Evolutionary conservation across 2,888 invertebrate genomes (phyloP).

Genomic region (Dastarcus helophoroides): DNA sequence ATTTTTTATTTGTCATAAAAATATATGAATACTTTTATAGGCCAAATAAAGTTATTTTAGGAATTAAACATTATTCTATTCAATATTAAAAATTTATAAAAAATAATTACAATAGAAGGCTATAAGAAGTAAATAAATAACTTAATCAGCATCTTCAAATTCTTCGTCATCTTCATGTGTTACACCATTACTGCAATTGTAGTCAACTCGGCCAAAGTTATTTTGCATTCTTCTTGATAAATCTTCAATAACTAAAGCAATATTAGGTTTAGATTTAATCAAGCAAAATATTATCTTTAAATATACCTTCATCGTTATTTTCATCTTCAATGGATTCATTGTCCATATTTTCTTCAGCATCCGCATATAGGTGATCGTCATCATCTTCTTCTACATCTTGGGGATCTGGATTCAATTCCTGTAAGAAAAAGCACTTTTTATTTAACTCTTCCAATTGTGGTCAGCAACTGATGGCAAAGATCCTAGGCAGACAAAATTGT

Average conservation of each 20-base stretch:
- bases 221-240: slow-evolving; percentile 33
- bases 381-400: slow-evolving; percentile 48
- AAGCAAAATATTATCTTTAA: slow-evolving; percentile 1
- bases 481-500: too few relatives aligned
- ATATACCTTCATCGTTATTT: slow-evolving; percentile 35
- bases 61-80: too few relatives aligned
- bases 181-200: slow-evolving; percentile 27
- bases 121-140: too few relatives aligned
- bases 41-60: too few relatives aligned
- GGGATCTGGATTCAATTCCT: slow-evolving; percentile 65
- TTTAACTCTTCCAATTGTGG: too few relatives aligned
- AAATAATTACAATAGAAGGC: too few relatives aligned
- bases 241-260: slow-evolving; percentile 23
- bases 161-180: slow-evolving; percentile 46
- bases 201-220: slow-evolving; percentile 30
- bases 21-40: too few relatives aligned
- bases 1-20: too few relatives aligned
- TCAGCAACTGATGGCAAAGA: too few relatives aligned
- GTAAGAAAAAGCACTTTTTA: slow-evolving; percentile 3
- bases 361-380: slow-evolving; percentile 36
- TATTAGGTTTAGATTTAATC: slow-evolving; percentile 1
- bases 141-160: slow-evolving; percentile 49
- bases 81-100: too few relatives aligned
- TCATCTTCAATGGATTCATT: slow-evolving; percentile 31
- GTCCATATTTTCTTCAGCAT: slow-evolving; percentile 37